These are phyloP conservation scores for Leucoraja ocellata DNA, from an alignment of 2,797 vertebrate species.

Conservation along the genomic window DNA sequence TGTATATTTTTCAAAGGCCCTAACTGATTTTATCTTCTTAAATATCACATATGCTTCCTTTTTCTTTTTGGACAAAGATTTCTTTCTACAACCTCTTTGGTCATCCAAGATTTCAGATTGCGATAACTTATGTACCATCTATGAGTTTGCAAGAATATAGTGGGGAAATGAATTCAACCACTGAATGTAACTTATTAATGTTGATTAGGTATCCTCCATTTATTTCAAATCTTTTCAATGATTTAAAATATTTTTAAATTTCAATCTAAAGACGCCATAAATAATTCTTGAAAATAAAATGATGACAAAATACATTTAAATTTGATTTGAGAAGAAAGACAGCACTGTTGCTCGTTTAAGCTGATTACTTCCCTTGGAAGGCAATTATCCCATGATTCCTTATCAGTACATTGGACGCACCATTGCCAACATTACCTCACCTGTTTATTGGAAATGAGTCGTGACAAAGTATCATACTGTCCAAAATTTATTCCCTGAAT, in stretches of 20 bases:
- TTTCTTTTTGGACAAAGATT: too few species aligned
- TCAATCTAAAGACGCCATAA: background rate
- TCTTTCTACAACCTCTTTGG: too few species aligned
- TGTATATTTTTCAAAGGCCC: too few species aligned
- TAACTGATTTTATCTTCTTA: too few species aligned
- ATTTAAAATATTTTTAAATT: background rate
- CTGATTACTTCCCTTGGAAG: background rate
- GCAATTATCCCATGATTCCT: background rate
- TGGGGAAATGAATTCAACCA: background rate
- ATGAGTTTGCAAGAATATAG: background rate
- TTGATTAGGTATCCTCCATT: background rate
- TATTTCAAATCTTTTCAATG: background rate
- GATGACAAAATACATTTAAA: background rate
- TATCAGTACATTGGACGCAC: background rate
- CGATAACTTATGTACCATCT: background rate
- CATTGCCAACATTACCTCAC: background rate
- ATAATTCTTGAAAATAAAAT: background rate
- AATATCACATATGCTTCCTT: too few species aligned
- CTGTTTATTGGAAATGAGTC: background rate
- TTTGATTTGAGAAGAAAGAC: slow-evolving; percentile 1
- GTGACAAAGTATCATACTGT: background rate
- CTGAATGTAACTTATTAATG: background rate
- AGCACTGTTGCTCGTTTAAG: background rate
- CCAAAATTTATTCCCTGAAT: background rate
- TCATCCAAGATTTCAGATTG: background rate